Evolutionary conservation across 2,797 vertebrate species (phyloP), one percentile per base, ranked within the genome.

Genomic region (Megalops cyprinoides): DNA sequence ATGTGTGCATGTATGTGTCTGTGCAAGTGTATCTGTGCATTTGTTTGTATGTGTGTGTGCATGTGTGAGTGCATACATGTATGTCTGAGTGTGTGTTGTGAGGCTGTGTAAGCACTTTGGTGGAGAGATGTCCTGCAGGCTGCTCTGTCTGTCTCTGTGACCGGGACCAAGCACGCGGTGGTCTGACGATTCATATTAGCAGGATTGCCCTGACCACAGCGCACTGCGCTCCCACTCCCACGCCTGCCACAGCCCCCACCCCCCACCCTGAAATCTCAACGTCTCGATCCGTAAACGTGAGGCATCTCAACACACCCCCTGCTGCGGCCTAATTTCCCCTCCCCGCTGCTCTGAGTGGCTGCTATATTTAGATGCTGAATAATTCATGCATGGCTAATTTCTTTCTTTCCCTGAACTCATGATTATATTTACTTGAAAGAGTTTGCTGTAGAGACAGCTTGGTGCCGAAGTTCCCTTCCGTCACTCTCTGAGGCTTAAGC

Each of bases 331-430:
- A 60, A 39, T 78, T 49, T 31, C 58, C 23, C 84, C 78, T 28
- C 60, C 78, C 83, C 78, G 46, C 56, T 23, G 84, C 85, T 34
- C 55, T 87, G 87, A 93, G 90, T 92, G 91, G 91, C 88, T 90
- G 89, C 91, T 94, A 93, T 93, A 89, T 93, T 93, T 94, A 91
- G 91, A 87, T 79, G 83, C 82, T 85, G 89, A 93, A 93, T 92
- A 92, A 92, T 94, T 93, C 92, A 93, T 86, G 84, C 92, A 76
- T 89, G 88, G 85, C 89, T 92, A 90, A 92, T 90, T 93, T 90
- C 86, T 86, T 62, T 86, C 84, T 79, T 69, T 85, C 73, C 79
- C 80, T 53, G 12, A 87, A 87, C 82, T 84, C 86, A 83, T 81
- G 83, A 85, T 91, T 92, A 91, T 91, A 89, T 92, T 91, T 91